Percentiles rank a stretch among this genome's conserved stretches.
Conservation (phyloP, 2,113 vertebrate species). For the Uria lomvia region DNA sequence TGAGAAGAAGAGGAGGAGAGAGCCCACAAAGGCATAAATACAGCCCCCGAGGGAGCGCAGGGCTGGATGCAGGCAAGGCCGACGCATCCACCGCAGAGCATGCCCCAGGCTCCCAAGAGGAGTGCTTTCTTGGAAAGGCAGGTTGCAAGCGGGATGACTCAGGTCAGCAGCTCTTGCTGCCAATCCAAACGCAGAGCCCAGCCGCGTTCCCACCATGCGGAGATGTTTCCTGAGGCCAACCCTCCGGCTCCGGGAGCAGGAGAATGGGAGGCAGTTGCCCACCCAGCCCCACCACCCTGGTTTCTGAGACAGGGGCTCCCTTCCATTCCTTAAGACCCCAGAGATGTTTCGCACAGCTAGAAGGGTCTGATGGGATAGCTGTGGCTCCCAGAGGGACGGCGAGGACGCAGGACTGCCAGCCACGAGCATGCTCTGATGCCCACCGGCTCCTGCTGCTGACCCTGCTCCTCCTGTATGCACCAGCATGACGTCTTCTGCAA, state of each 20-base stretch:
- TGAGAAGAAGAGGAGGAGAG: neutral
- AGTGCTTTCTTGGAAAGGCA: constrained; percentile 51
- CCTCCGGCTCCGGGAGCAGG: neutral
- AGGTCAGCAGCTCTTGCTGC: neutral
- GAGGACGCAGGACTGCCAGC: neutral
- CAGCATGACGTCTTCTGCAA: neutral
- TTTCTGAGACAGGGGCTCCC: neutral
- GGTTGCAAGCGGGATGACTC: constrained; percentile 2
- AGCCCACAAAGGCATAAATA: neutral
- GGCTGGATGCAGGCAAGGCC: neutral
- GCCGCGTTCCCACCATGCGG: neutral
- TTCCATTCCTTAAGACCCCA: neutral
- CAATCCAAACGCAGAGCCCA: neutral
- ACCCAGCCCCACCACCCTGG: neutral
- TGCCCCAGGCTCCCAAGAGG: constrained; percentile 11
- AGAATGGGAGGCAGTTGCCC: neutral
- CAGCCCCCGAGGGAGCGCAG: neutral
- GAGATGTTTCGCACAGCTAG: neutral
- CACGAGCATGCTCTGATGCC: neutral
- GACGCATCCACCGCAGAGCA: neutral
- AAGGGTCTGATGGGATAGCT: neutral
- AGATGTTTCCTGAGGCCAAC: neutral
- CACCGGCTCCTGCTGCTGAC: neutral
- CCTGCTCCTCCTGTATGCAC: neutral
- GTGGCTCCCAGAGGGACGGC: neutral